Conservation (phyloP, 2,797 vertebrate species). For the Lagorchestes hirsutus region DNA sequence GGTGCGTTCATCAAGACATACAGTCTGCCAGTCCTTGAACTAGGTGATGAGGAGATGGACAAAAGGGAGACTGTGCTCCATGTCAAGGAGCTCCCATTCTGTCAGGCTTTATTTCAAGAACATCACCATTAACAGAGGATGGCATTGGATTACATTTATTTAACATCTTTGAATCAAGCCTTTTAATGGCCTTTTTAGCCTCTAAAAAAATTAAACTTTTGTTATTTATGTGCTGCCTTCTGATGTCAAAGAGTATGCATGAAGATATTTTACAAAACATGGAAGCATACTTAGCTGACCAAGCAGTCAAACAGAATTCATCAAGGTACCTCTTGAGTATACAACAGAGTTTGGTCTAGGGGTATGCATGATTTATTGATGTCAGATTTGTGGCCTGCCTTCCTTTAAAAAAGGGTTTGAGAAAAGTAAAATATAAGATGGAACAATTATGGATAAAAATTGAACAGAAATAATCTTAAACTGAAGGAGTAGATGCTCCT, state of each 20-base stretch:
- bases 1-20: neutral
- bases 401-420: neutral
- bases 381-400: neutral
- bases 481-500: neutral
- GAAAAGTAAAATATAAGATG: neutral
- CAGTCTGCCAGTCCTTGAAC: neutral
- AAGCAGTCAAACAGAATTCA: neutral
- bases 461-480: neutral
- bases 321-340: no score
- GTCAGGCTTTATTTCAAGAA: neutral
- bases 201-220: neutral
- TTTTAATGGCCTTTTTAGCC: neutral
- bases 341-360: neutral
- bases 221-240: neutral
- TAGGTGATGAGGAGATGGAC: neutral
- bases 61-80: neutral
- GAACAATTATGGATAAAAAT: neutral
- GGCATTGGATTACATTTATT: neutral
- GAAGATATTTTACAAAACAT: neutral
- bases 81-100: neutral
- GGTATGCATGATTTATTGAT: neutral
- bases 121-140: neutral
- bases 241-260: neutral
- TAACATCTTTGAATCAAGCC: neutral
- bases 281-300: neutral